A percentile compares a stretch with the other conserved stretches of the same genome.
Evolutionary conservation across 2,797 vertebrate genomes (phyloP).

Genomic region (Esox masquinongy): DNA sequence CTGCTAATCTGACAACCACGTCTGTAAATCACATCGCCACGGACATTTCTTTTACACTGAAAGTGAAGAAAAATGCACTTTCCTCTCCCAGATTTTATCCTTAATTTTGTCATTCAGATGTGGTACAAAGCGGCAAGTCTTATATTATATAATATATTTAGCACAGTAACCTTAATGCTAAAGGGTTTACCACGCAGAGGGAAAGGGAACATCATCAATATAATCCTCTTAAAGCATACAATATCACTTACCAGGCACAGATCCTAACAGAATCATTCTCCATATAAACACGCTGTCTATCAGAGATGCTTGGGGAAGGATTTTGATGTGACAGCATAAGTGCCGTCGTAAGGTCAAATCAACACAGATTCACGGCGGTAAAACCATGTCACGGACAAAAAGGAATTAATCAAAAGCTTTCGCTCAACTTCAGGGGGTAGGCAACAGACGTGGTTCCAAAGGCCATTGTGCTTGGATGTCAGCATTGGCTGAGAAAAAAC

Average conservation of each 20-base stretch:
- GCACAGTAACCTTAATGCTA: slow-evolving; percentile 55
- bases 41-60: slow-evolving; percentile 58
- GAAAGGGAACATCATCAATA: slow-evolving; percentile 53
- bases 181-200: slow-evolving; percentile 56
- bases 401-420: slow-evolving; percentile 57
- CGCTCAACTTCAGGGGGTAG: slow-evolving; percentile 57
- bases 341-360: slow-evolving; percentile 36
- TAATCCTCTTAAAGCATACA: slow-evolving; percentile 70
- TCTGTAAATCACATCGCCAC: slow-evolving; percentile 69
- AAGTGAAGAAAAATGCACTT: slow-evolving; percentile 32
- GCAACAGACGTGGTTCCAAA: slow-evolving; percentile 51
- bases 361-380: slow-evolving; percentile 25
- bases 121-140: slow-evolving; percentile 51
- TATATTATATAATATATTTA: slow-evolving; percentile 56
- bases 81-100: slow-evolving; percentile 55
- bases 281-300: slow-evolving; percentile 22
- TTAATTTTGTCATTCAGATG: slow-evolving; percentile 58
- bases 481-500: slow-evolving; percentile 36
- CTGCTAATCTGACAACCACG: slow-evolving; percentile 67
- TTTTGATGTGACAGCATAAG: slow-evolving; percentile 37
- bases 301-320: slow-evolving; percentile 19
- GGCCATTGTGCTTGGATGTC: slow-evolving; percentile 25
- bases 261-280: slow-evolving; percentile 46
- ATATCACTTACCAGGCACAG: slow-evolving; percentile 50
- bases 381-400: slow-evolving; percentile 38